Conservation (phyloP, 2,113 vertebrate genomes). For the Promerops cafer region DNA sequence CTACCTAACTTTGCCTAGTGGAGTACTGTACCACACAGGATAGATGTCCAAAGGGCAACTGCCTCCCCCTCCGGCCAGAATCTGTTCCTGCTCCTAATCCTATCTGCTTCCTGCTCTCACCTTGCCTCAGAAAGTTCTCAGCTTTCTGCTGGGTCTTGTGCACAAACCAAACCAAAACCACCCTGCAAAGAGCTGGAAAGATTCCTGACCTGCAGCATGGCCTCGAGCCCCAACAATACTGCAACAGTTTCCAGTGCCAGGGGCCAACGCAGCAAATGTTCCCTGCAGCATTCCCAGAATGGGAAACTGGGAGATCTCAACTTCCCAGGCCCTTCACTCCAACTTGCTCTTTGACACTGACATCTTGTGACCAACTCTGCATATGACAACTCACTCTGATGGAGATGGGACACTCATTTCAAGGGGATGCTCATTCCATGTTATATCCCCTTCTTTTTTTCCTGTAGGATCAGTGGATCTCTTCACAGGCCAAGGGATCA, state of each 20-base stretch:
- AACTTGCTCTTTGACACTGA: background rate
- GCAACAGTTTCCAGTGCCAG: accelerated
- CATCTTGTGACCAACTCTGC: background rate
- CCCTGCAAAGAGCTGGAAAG: background rate
- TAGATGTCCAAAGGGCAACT: background rate
- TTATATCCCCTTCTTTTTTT: background rate
- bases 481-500: background rate
- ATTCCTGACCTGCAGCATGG: background rate
- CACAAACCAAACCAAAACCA: background rate
- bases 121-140: background rate
- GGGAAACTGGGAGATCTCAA: background rate
- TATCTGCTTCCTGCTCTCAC: background rate
- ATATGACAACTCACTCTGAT: background rate
- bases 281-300: background rate
- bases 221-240: background rate
- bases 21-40: background rate
- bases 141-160: background rate
- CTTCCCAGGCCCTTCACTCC: background rate
- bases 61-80: background rate
- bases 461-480: background rate
- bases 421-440: background rate
- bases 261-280: background rate
- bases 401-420: background rate
- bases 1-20: background rate
- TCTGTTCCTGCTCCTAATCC: background rate